These are phyloP conservation scores for Polyergus mexicanus DNA, from an alignment of 1,140 invertebrate species.

Conservation along the genomic window DNA sequence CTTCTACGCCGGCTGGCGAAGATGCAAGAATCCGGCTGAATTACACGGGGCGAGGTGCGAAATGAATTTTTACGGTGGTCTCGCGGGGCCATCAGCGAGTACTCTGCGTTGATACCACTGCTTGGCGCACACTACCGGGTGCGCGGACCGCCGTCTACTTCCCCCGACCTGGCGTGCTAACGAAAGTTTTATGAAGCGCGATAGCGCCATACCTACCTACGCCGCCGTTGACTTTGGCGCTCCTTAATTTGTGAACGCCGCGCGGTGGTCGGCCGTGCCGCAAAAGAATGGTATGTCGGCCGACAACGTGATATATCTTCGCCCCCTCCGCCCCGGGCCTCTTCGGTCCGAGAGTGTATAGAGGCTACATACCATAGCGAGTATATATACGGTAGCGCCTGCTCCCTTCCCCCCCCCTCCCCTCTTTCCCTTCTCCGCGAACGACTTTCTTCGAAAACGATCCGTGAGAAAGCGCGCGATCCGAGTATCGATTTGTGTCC, in stretches of 20 bases:
- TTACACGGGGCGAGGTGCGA: slow-evolving; percentile 69
- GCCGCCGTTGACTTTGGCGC: slow-evolving; percentile 83
- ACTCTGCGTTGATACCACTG: no score
- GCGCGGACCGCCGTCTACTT: slow-evolving; percentile 77
- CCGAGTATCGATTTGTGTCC: neutral
- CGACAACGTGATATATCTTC: slow-evolving; percentile 85
- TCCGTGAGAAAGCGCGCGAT: slow-evolving; percentile 65
- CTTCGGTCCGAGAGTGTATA: slow-evolving; percentile 56
- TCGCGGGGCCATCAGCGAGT: slow-evolving; percentile 69
- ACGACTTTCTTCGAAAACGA: slow-evolving; percentile 52
- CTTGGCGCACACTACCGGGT: slow-evolving; percentile 11
- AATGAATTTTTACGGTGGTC: slow-evolving; percentile 79
- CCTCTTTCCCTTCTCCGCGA: neutral
- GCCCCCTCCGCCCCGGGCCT: slow-evolving; percentile 76
- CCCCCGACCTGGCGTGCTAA: slow-evolving; percentile 78
- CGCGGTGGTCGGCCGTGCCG: slow-evolving; percentile 79
- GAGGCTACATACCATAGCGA: slow-evolving; percentile 43
- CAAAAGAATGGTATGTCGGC: slow-evolving; percentile 84
- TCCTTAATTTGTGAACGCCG: slow-evolving; percentile 84
- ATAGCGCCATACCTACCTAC: slow-evolving; percentile 81
- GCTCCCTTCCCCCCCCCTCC: slow-evolving; percentile 61
- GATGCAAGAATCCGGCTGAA: slow-evolving; percentile 73
- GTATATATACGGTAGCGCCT: slow-evolving; percentile 74
- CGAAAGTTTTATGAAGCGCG: slow-evolving; percentile 86
- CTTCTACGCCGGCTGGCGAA: slow-evolving; percentile 58